phyloP scores from a whole-genome alignment of 2,888 invertebrate genomes.

The Deilephila elpenor region DNA sequence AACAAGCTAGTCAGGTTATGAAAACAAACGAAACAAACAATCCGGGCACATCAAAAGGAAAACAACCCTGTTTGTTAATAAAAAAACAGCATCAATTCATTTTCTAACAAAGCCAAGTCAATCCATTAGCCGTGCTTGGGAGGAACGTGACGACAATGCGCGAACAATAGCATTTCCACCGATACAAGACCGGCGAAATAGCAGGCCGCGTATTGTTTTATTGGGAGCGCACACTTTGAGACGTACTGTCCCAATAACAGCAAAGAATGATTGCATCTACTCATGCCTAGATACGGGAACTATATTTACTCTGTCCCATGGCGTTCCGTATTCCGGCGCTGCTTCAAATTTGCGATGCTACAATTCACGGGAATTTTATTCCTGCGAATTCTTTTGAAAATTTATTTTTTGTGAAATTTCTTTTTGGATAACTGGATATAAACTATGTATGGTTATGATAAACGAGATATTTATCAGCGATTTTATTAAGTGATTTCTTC shows the following conservation, averaged over 20 bases:
- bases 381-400: too few species aligned
- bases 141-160: conserved; percentile 24
- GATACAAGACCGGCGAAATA: conserved; percentile 26
- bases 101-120: conserved; percentile 32
- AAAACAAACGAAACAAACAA: conserved; percentile 16
- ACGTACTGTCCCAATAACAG: conserved; percentile 2
- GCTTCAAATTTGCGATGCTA: neutral
- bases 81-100: conserved; percentile 31
- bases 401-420: too few species aligned
- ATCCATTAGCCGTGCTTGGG: conserved; percentile 31
- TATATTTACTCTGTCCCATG: neutral
- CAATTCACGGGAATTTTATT: too few species aligned
- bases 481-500: too few species aligned
- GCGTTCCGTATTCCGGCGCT: neutral
- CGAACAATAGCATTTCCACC: conserved; percentile 30
- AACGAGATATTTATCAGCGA: too few species aligned
- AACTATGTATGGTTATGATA: too few species aligned
- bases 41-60: conserved; percentile 27
- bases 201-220: conserved; percentile 16
- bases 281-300: neutral
- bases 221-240: conserved; percentile 9
- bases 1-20: conserved; percentile 5
- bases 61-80: conserved; percentile 23
- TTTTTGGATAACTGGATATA: too few species aligned
- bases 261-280: neutral